Base-by-base conservation (phyloP, 2,888 invertebrate species). In the Brachynemurus nebulosus region DNA sequence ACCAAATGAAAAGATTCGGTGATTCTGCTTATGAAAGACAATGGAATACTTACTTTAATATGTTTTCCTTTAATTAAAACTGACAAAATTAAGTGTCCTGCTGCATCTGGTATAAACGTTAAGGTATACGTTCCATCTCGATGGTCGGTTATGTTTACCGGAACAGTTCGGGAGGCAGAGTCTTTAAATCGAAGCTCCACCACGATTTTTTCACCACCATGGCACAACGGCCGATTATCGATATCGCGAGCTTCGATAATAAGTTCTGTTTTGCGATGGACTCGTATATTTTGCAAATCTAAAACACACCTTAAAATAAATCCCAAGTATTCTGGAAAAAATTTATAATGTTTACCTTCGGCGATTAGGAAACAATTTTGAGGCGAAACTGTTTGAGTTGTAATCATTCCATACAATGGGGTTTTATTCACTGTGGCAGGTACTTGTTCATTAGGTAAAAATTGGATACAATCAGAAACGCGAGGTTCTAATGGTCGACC, bases 81-180 rank as follows among this genome's bases (percentile, higher is more conserved):
- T 9, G 72, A 73, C 7, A 82, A 60, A 25, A 74, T 60, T 38
- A 80, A 65, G 1, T 72, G 71, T 3, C 82, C 82, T 14, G 80
- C 72, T 2, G 72, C 66, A 50, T 76, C 74, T 1, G 82, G 78
- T 2, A 71, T 68, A 54, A 83, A 71, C 1, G 66, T 59, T 18
- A 83, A 60, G 12, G 62, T 55, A 59, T 80, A 82, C 18, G 73
- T 69, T 33, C 83, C 83, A 62, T 82, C 78, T 4, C 72, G 67
- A 47, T 68, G 66, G 58, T 80, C 80, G 1, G 65, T 59, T 9
- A 79, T 71, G 39, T 70, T 66, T 18, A 76, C 70, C 2, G 66
- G 52, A 40, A 66, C 56, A 42, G 64, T 62, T 41, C 66, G 55
- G 14, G 35, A 42, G 18, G 43, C 63, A 54, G 68, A 69, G 62